Percentiles rank a stretch among this genome's conserved stretches.
These are phyloP conservation scores for Chionomys nivalis DNA, from an alignment of 2,113 vertebrate genomes.

Conservation along the genomic window DNA sequence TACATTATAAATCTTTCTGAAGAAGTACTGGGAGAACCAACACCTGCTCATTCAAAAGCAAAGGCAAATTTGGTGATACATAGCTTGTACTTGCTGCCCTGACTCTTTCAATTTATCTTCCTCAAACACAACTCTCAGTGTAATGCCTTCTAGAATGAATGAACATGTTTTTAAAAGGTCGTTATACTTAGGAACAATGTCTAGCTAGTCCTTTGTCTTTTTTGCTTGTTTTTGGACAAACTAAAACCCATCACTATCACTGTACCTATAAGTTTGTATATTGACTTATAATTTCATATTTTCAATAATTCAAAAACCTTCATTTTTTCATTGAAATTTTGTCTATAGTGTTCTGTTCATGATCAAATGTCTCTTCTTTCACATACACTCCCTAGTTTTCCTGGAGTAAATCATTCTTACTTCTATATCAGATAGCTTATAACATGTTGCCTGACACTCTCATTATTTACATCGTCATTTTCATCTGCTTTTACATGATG, in stretches of 20 bases:
- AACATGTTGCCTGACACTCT: not conserved
- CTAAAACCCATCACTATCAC: not conserved
- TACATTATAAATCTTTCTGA: not conserved
- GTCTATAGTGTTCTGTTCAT: not conserved
- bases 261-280: not conserved
- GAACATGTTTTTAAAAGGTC: not conserved
- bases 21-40: not conserved
- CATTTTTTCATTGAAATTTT: not conserved
- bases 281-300: not conserved
- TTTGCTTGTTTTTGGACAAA: not conserved
- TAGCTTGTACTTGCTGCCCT: not conserved
- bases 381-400: not conserved
- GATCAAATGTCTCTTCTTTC: not conserved
- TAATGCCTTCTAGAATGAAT: not conserved
- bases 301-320: not conserved
- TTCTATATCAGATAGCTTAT: not conserved
- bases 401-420: not conserved
- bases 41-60: not conserved
- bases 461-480: not conserved
- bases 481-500: not conserved
- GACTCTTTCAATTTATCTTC: not conserved
- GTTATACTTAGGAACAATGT: not conserved
- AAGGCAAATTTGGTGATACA: not conserved
- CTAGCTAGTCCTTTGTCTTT: not conserved
- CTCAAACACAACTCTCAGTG: not conserved